Base-by-base conservation (phyloP, 2,888 invertebrate species). In the Diaperis boleti region DNA sequence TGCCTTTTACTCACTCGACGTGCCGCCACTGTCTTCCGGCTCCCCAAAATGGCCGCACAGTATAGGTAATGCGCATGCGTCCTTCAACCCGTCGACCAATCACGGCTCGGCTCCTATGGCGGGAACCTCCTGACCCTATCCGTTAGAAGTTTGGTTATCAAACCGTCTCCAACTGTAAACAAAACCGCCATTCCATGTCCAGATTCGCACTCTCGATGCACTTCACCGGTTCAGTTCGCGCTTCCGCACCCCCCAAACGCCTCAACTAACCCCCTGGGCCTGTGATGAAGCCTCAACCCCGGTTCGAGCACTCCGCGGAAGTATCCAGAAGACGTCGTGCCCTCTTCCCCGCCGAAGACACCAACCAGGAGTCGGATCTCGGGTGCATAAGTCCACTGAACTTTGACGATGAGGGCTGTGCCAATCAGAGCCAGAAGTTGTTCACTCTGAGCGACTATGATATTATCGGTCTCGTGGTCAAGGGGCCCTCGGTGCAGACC, bases 251-350 rank as follows among this genome's bases (percentile, higher is more conserved):
- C n/a, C n/a, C n/a, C n/a, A n/a, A n/a, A n/a, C n/a, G 20, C n/a
- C 20, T 33, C 20, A 14, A 29, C 2, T 11, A 8, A 15, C 14
- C 2, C 18, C 7, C 5, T 49, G 17, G 3, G 50, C 41, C 15
- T 64, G 64, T 59, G 33, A 64, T 64, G 64, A 59, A 64, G 64
- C 55, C 64, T 10, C 49, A 59, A 17, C 39, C 22, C 7, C 65
- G 29, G 29, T 62, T 63, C 54, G 56, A 69, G 41, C 83, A 84
- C 66, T 88, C 89, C 1, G 86, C 88, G 1, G 85, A 85, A 72
- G 82, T 88, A 77, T 83, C 86, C 0, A 87, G 87, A 68, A 83
- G 89, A 18, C 87, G 89, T 72, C 86, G 89, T 67, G 85, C 86
- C 67, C 81, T 89, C 66, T 89, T 90, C 72, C 85, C 85, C 14